Conservation (phyloP, 1,140 invertebrate species). For the Octopus sinensis region DNA sequence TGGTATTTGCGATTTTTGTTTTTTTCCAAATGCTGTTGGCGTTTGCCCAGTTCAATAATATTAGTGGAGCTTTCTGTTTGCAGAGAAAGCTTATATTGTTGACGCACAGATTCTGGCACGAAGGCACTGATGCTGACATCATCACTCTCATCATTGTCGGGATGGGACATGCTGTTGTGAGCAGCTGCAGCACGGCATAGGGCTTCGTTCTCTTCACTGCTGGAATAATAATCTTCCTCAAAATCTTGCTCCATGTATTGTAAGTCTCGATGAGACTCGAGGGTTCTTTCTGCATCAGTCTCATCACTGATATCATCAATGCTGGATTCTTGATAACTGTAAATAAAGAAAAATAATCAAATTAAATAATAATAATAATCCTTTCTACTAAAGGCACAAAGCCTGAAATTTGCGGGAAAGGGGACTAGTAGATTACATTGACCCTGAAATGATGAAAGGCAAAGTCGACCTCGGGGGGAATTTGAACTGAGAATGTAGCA, state of each 20-base stretch:
- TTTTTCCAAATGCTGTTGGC: not conserved
- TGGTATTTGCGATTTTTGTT: no score
- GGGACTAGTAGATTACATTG: no score
- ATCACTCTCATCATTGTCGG: conserved; percentile 36
- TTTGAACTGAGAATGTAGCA: no score
- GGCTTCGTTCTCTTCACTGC: conserved; percentile 29
- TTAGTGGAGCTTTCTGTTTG: conserved; percentile 11
- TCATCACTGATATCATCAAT: not conserved
- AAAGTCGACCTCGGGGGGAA: no score
- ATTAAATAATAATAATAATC: no score
- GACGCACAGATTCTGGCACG: conserved; percentile 44
- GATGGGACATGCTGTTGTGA: not conserved
- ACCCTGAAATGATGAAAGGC: no score
- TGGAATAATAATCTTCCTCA: conserved; percentile 14
- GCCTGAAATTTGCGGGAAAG: no score
- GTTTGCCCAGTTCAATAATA: not conserved
- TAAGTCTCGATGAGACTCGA: conserved; percentile 5
- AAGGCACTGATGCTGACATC: conserved; percentile 50
- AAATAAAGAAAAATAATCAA: no score
- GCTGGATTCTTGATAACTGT: no score
- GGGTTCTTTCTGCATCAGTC: not conserved
- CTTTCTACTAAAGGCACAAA: no score
- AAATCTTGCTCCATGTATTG: conserved; percentile 23
- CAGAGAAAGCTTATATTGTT: not conserved
- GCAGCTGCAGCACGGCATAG: not conserved